These are phyloP conservation scores for Montipora capricornis DNA, from an alignment of 64 coral and sea anemone species.

Conservation along the genomic window DNA sequence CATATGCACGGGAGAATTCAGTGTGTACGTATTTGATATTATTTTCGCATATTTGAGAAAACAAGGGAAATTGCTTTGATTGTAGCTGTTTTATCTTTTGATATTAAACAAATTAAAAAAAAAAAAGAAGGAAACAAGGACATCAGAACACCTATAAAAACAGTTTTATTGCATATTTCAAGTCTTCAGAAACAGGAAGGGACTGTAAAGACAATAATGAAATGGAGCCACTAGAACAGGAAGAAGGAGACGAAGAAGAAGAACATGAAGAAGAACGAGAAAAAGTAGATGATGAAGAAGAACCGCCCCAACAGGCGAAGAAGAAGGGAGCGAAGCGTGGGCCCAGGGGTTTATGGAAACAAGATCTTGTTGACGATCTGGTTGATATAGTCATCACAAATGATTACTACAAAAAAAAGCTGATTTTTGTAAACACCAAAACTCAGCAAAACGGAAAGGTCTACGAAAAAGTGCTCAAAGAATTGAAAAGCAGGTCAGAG, in stretches of 20 bases:
- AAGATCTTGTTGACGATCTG: neutral
- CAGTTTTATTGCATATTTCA: neutral
- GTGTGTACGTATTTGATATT: no score
- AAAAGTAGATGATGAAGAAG: no score
- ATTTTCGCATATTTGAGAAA: no score
- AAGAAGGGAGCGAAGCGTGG: neutral
- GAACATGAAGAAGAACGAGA: no score
- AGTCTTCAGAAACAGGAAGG: neutral
- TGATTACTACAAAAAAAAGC: neutral
- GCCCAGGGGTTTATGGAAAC: neutral
- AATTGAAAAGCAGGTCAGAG: constrained; percentile 10
- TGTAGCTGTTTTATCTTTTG: no score
- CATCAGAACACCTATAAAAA: neutral
- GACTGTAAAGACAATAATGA: neutral
- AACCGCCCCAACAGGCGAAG: neutral
- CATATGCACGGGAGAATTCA: no score
- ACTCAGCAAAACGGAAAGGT: constrained; percentile 21
- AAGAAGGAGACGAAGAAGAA: neutral
- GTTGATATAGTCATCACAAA: neutral
- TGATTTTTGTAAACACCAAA: constrained; percentile 32
- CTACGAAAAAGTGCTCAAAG: constrained; percentile 8
- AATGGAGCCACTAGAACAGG: neutral
- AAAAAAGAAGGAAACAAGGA: neutral
- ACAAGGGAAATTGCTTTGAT: no score
- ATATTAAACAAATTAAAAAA: no score